A percentile compares a stretch with the other conserved stretches of the same genome.
Evolutionary conservation across 2,888 invertebrate genomes (phyloP).

Genomic region (Mylabris sibirica): DNA sequence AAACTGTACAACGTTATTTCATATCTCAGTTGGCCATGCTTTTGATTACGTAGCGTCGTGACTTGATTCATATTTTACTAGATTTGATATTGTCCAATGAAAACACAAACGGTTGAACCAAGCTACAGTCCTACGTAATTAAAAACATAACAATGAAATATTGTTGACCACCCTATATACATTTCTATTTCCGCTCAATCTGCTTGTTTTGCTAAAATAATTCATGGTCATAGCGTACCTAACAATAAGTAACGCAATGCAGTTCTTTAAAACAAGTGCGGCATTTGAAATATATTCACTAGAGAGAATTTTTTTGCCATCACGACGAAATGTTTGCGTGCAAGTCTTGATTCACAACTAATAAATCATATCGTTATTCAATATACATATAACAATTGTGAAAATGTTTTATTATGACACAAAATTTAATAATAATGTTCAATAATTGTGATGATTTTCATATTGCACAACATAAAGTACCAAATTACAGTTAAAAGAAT

Average conservation of each 20-base stretch:
- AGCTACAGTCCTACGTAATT: no score
- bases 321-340: background rate
- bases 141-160: no score
- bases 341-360: slow-evolving; percentile 5
- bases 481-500: background rate
- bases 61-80: no score
- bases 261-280: background rate
- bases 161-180: no score
- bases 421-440: background rate
- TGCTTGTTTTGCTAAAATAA: background rate
- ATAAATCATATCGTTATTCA: slow-evolving; percentile 9
- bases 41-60: no score
- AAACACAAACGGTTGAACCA: no score
- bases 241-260: slow-evolving; percentile 10
- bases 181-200: no score
- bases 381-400: background rate
- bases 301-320: background rate
- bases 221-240: background rate
- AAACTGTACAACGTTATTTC: no score
- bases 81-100: no score
- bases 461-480: background rate
- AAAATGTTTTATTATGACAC: background rate
- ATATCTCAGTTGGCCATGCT: no score
- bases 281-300: background rate
- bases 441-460: background rate